Base-by-base conservation (phyloP, 2,888 invertebrate species). In the Ischnura elegans region DNA sequence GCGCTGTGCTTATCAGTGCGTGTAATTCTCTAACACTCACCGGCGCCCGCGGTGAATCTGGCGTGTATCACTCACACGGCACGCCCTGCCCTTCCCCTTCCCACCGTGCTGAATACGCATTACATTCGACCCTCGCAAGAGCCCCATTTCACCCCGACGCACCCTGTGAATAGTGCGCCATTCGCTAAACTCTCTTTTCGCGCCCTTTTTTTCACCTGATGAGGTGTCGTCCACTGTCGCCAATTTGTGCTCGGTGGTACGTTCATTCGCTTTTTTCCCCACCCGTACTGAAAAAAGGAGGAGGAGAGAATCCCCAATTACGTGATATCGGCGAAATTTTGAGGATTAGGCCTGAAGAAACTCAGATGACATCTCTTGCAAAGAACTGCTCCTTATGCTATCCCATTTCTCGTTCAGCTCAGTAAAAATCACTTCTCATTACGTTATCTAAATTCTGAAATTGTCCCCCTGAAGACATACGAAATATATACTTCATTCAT, bases 11-110 rank as follows among this genome's bases (percentile, higher is more conserved):
- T 36, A 76, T 25, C 36, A 29, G 25, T 36, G 29, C 76, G 76
- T 36, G 76, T 36, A 76, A 76, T 76, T 76, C 76, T 76, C 29
- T 36, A 76, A 76, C 76, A 76, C 76, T 76, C 76, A 16, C 36
- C 29, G 29, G 76, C 76, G 76, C 76, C 36, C 76, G 29, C 76
- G 36, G 36, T 76, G 76, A 13, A 76, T 29, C 16, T 36, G 6
- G n/a, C n/a, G 8, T n/a, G n/a, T 61, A 25, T n/a, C 61, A n/a
- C n/a, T n/a, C 61, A 61, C n/a, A 25, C 61, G n/a, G 10, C 61
- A 25, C 61, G 25, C n/a, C n/a, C n/a, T 8, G 16, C 76, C 36
- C 61, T 61, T 61, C 61, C 61, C n/a, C 61, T 21, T 55, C 55
- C 61, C n/a, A n/a, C 61, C 61, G 61, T 61, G 2, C 47, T 16